These are phyloP conservation scores for Heterodera schachtii DNA, from an alignment of 1,140 invertebrate genomes.

Conservation along the genomic window DNA sequence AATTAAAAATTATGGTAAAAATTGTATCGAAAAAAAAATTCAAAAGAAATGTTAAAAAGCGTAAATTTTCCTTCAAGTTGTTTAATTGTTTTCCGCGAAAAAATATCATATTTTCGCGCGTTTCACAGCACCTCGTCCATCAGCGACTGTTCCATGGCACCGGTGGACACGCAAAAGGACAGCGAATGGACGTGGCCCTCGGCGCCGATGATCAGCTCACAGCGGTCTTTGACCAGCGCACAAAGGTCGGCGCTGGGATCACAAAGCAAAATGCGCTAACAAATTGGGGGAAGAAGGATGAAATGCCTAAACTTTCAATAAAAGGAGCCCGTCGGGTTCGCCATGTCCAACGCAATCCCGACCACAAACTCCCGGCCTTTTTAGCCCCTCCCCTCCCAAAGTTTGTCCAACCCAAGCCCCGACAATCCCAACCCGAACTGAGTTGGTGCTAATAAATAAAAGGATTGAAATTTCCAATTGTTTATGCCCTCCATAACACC, in stretches of 20 bases:
- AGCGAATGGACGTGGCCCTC: constrained; percentile 33
- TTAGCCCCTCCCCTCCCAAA: too few relatives aligned
- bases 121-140: constrained; percentile 17
- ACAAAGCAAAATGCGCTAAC: constrained; percentile 32
- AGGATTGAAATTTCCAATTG: background rate
- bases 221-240: constrained; percentile 24
- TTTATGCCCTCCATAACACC: background rate
- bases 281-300: background rate
- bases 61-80: too few relatives aligned
- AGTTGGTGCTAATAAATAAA: background rate
- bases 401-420: too few relatives aligned
- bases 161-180: constrained; percentile 14
- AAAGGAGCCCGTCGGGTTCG: too few relatives aligned
- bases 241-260: constrained; percentile 39
- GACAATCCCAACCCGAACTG: too few relatives aligned
- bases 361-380: too few relatives aligned
- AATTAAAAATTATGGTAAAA: background rate
- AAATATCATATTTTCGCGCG: too few relatives aligned
- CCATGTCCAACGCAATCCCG: too few relatives aligned
- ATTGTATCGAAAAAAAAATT: too few relatives aligned
- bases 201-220: constrained; percentile 36
- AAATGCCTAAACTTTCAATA: too few relatives aligned
- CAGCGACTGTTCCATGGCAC: constrained; percentile 22
- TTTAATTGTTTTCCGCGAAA: too few relatives aligned
- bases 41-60: too few relatives aligned